Conservation (phyloP, 64 coral and sea anemone genomes). For the Acropora yongei region DNA sequence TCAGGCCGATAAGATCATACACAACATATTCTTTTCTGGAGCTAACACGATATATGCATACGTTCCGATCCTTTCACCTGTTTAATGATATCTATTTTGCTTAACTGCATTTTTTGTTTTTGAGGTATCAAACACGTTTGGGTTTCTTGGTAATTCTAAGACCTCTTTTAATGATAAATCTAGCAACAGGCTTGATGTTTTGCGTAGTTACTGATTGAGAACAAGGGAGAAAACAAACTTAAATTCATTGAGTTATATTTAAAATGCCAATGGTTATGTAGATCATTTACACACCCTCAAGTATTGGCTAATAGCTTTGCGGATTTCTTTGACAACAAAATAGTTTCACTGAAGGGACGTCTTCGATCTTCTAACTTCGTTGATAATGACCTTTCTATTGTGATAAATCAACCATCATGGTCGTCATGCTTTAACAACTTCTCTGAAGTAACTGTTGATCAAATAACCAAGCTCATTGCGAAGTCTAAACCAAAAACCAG, state of each 20-base stretch:
- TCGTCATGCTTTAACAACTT: conserved; percentile 21
- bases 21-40: background rate
- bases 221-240: background rate
- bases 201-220: conserved; percentile 17
- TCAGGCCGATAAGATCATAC: background rate
- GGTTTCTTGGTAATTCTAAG: background rate
- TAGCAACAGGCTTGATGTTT: conserved; percentile 22
- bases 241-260: background rate
- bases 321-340: no score
- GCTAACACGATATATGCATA: conserved; percentile 12
- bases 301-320: background rate
- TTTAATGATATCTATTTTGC: conserved; percentile 19
- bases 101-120: background rate
- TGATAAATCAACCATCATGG: conserved; percentile 26
- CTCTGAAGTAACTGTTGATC: conserved; percentile 41
- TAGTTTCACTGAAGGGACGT: background rate
- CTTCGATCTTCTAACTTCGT: conserved; percentile 16
- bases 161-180: conserved; percentile 27
- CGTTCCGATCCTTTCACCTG: background rate
- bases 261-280: conserved; percentile 16
- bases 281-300: background rate
- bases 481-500: conserved; percentile 58
- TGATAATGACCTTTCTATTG: conserved; percentile 10
- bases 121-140: background rate
- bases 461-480: conserved; percentile 16